Percentiles rank a stretch among this genome's conserved stretches.
These are phyloP conservation scores for Lasioglossum lativentre DNA, from an alignment of 2,888 invertebrate genomes.

Conservation along the genomic window DNA sequence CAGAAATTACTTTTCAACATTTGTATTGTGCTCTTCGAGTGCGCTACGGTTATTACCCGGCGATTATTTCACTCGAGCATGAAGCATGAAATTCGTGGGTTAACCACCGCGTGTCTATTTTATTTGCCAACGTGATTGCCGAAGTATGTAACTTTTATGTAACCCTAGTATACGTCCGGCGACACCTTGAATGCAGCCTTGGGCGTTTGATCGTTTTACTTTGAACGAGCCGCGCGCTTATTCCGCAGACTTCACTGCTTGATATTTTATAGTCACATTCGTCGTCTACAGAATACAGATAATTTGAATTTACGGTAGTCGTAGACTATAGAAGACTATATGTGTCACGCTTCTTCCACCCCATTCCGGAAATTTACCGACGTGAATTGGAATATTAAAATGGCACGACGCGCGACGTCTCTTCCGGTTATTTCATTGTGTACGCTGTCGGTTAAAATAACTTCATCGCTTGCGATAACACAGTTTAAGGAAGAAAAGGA, in stretches of 20 bases:
- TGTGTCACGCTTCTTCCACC: not conserved
- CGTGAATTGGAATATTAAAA: not conserved
- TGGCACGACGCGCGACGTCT: not conserved
- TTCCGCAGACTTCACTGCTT: constrained; percentile 21
- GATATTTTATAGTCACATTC: constrained; percentile 14
- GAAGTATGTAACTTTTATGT: constrained; percentile 38
- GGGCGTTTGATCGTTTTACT: constrained; percentile 40
- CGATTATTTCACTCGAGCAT: constrained; percentile 30
- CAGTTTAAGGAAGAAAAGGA: not conserved
- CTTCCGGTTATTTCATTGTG: not conserved
- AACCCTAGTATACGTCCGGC: not conserved
- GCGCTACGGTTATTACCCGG: constrained; percentile 1
- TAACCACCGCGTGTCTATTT: constrained; percentile 7
- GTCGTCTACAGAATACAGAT: constrained; percentile 1
- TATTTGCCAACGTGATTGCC: constrained; percentile 15
- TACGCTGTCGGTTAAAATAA: not conserved
- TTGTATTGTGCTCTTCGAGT: not conserved
- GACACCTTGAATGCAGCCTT: constrained; percentile 42
- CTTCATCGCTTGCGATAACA: not conserved
- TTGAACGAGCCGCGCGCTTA: constrained; percentile 25
- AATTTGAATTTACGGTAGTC: constrained; percentile 18
- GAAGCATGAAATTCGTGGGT: constrained; percentile 20
- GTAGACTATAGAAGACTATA: not conserved
- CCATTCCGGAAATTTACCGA: not conserved
- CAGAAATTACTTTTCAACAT: constrained; percentile 1